These are phyloP conservation scores for Enoplosus armatus DNA, from an alignment of 2,797 vertebrate genomes.

Conservation along the genomic window DNA sequence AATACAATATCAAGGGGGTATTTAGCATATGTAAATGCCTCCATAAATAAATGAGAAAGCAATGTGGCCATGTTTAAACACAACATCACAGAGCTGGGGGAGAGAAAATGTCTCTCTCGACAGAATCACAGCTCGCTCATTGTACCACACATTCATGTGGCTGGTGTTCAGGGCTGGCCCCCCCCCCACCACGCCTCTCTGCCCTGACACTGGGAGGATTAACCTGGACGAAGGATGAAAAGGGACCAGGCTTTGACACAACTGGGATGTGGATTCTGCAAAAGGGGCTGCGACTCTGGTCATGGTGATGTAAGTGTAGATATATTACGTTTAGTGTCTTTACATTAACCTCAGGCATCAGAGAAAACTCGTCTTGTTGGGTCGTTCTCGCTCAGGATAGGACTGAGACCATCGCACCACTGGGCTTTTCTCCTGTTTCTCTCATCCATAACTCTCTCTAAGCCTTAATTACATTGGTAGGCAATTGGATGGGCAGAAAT, in stretches of 20 bases:
- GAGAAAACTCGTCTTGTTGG: too few species aligned
- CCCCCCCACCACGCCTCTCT: not conserved
- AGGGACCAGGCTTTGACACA: not conserved
- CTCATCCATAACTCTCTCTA: not conserved
- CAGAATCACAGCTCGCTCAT: not conserved
- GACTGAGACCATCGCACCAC: not conserved
- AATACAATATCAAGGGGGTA: constrained; percentile 11
- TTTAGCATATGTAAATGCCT: constrained; percentile 28
- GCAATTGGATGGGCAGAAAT: not conserved
- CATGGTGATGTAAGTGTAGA: not conserved
- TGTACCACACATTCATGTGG: not conserved
- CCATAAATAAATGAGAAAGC: constrained; percentile 3
- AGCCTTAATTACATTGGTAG: constrained; percentile 16
- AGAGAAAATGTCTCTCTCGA: constrained; percentile 9
- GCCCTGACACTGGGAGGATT: not conserved
- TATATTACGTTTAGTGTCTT: not conserved
- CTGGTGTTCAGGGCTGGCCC: not conserved
- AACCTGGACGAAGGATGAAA: not conserved
- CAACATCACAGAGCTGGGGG: not conserved
- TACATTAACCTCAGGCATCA: not conserved
- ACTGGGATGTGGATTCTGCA: not conserved
- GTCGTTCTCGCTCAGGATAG: not conserved
- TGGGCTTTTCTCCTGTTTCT: not conserved
- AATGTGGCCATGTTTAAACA: not conserved
- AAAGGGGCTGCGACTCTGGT: not conserved